Evolutionary conservation across 2,113 vertebrate genomes (phyloP).

Genomic region (Chamaetylas fuelleborni): DNA sequence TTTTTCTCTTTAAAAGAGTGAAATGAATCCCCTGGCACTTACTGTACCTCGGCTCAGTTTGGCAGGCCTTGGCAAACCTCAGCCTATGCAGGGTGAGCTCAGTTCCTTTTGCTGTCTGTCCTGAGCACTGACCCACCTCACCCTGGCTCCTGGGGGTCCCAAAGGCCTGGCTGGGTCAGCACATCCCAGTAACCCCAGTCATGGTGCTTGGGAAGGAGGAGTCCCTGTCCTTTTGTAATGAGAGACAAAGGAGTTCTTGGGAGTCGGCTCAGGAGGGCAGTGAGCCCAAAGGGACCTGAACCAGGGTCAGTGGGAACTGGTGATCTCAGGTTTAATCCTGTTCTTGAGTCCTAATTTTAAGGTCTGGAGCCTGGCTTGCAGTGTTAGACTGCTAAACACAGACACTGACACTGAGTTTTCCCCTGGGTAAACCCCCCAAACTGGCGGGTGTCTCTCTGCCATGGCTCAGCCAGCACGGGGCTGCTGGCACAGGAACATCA

Average conservation of each 20-base stretch:
- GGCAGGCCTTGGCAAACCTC: not conserved
- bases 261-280: not conserved
- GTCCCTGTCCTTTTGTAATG: not conserved
- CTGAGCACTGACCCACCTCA: accelerated
- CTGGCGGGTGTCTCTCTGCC: accelerated
- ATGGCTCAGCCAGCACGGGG: not conserved
- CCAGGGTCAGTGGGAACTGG: not conserved
- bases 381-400: not conserved
- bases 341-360: not conserved
- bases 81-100: not conserved
- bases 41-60: accelerated
- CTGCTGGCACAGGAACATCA: not conserved
- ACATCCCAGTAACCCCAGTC: not conserved
- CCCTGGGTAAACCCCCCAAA: not conserved
- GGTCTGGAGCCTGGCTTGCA: not conserved
- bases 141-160: accelerated
- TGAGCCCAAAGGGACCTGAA: not conserved
- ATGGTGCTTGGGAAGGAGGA: not conserved
- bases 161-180: not conserved
- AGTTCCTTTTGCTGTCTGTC: no score
- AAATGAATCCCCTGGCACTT: not conserved
- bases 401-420: no score
- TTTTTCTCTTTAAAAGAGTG: not conserved
- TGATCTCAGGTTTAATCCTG: not conserved
- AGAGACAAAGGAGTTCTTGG: not conserved